A percentile compares a stretch with the other conserved stretches of the same genome.
Evolutionary conservation across 1,140 invertebrate genomes (phyloP).

Genomic region (Drepana arcuata): DNA sequence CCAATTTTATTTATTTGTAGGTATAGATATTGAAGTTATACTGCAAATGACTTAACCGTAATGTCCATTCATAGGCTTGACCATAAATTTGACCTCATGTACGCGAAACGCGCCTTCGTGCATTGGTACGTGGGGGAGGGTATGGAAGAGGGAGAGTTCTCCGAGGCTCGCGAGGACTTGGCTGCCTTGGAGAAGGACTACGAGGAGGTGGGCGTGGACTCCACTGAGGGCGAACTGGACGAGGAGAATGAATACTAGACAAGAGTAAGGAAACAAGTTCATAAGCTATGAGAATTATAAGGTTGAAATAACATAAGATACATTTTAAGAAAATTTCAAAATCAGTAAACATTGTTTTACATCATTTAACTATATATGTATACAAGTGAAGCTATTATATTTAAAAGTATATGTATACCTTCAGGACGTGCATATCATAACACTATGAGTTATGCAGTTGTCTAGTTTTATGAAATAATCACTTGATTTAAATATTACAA

Average conservation of each 20-base stretch:
- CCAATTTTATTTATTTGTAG: background rate
- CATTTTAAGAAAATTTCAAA: too few species aligned
- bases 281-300: too few species aligned
- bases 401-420: too few species aligned
- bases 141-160: constrained; percentile 88
- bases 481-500: too few species aligned
- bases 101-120: constrained; percentile 82
- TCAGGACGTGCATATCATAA: too few species aligned
- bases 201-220: constrained; percentile 76
- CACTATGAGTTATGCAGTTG: too few species aligned
- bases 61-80: constrained; percentile 71
- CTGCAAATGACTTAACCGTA: background rate
- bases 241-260: constrained; percentile 74
- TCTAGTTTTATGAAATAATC: too few species aligned
- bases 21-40: background rate
- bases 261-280: too few species aligned
- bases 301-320: too few species aligned
- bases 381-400: too few species aligned
- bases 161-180: constrained; percentile 88
- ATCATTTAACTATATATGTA: too few species aligned
- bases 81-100: constrained; percentile 89
- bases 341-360: too few species aligned
- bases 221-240: constrained; percentile 75
- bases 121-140: constrained; percentile 86
- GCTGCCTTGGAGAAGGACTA: constrained; percentile 85